phyloP scores from a whole-genome alignment of 2,888 invertebrate genomes.

The Cheiracanthium punctorium region DNA sequence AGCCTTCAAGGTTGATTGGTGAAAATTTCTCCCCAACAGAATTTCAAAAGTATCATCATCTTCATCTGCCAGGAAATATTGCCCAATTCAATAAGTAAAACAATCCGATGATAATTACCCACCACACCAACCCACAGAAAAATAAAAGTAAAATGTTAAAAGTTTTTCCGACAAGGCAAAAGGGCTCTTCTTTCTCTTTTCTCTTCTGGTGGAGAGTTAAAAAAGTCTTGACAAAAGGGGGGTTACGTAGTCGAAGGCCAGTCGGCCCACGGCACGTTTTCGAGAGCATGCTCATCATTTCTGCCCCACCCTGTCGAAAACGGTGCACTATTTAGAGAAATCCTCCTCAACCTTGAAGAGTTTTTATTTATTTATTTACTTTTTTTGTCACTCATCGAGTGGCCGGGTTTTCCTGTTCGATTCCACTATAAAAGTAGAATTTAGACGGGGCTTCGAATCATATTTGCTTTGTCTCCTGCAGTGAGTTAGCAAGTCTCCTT shows the following conservation, averaged over 20 bases:
- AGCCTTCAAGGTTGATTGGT: too few species aligned
- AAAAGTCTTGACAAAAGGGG: not conserved
- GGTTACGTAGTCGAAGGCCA: not conserved
- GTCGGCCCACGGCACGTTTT: not conserved
- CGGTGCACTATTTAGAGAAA: not conserved
- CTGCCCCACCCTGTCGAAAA: not conserved
- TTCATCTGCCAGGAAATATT: too few species aligned
- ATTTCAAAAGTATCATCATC: too few species aligned
- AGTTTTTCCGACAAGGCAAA: not conserved
- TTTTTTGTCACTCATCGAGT: not conserved
- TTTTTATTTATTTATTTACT: too few species aligned
- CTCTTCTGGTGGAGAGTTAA: too few species aligned
- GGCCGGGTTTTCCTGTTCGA: slow-evolving; percentile 20
- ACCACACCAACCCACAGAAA: too few species aligned
- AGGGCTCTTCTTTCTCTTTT: too few species aligned
- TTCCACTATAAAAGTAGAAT: slow-evolving; percentile 37
- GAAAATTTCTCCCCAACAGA: too few species aligned
- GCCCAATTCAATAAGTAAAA: too few species aligned
- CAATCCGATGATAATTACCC: too few species aligned
- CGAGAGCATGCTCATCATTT: not conserved
- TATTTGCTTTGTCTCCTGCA: slow-evolving; percentile 59
- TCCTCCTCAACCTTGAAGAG: slow-evolving; percentile 29
- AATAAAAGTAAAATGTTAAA: not conserved
- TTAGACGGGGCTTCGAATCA: not conserved
- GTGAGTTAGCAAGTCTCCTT: slow-evolving; percentile 12